phyloP scores from a whole-genome alignment of 2,888 invertebrate species.

The Merodon equestris region DNA sequence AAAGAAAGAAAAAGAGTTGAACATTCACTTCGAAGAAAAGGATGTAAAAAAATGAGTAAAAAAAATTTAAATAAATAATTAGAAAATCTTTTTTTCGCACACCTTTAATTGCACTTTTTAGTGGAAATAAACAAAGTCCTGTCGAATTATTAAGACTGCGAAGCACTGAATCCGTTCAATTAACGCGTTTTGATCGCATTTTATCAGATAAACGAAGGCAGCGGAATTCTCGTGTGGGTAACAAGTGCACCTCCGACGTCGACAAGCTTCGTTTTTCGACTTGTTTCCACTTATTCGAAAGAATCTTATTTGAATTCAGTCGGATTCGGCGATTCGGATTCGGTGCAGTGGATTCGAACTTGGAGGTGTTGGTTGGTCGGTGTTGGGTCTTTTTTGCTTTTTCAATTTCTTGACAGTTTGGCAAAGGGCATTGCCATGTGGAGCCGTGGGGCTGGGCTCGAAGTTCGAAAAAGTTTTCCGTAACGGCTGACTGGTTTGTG shows the following conservation, averaged over 20 bases:
- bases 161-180: slow-evolving; percentile 26
- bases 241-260: slow-evolving; percentile 68
- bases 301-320: slow-evolving; percentile 63
- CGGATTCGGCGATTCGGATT: slow-evolving; percentile 8
- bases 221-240: slow-evolving; percentile 46
- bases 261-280: slow-evolving; percentile 66
- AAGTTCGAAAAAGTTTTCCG: slow-evolving; percentile 19
- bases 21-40: slow-evolving; percentile 12
- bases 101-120: slow-evolving; percentile 56
- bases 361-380: slow-evolving; percentile 13
- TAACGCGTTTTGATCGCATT: slow-evolving; percentile 31
- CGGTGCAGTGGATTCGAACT: not conserved
- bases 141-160: slow-evolving; percentile 15
- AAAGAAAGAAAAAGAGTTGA: not conserved
- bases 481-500: slow-evolving; percentile 20
- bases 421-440: not conserved
- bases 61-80: too few species aligned
- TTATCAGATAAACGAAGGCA: slow-evolving; percentile 40
- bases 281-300: slow-evolving; percentile 62
- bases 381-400: not conserved
- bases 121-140: slow-evolving; percentile 4
- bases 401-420: not conserved
- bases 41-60: slow-evolving; percentile 18
- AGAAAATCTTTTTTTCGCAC: slow-evolving; percentile 22
- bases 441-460: slow-evolving; percentile 3